These are phyloP conservation scores for Leucoraja ocellata DNA, from an alignment of 2,797 vertebrate genomes.

Conservation along the genomic window DNA sequence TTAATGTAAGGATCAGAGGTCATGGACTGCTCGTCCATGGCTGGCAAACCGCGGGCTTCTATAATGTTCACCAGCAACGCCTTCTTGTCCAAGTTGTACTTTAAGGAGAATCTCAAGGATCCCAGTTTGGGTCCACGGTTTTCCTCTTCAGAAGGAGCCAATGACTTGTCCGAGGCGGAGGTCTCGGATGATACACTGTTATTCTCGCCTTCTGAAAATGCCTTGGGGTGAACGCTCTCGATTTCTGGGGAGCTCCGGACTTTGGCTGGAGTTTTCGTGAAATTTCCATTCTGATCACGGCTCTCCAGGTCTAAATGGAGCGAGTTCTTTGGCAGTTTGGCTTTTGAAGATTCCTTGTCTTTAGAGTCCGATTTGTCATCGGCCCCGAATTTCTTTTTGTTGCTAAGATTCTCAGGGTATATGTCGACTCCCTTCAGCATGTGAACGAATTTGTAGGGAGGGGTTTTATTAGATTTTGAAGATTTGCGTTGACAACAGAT, in stretches of 20 bases:
- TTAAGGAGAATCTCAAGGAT: slow-evolving; percentile 84
- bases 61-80: slow-evolving; percentile 94
- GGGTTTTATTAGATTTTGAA: slow-evolving; percentile 83
- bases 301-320: slow-evolving; percentile 91
- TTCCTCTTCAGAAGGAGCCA: slow-evolving; percentile 70
- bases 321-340: slow-evolving; percentile 61
- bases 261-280: slow-evolving; percentile 76
- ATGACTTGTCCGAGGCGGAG: slow-evolving; percentile 70
- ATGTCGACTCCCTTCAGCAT: slow-evolving; percentile 97
- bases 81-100: slow-evolving; percentile 93
- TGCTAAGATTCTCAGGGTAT: slow-evolving; percentile 86
- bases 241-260: slow-evolving; percentile 73
- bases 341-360: slow-evolving; percentile 49
- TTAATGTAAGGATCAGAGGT: slow-evolving; percentile 98
- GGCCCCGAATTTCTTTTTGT: slow-evolving; percentile 85
- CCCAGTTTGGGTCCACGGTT: slow-evolving; percentile 74
- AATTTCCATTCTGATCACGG: slow-evolving; percentile 89
- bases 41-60: slow-evolving; percentile 84
- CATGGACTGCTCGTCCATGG: slow-evolving; percentile 92
- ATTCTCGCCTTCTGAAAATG: slow-evolving; percentile 66
- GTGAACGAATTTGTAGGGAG: slow-evolving; percentile 94
- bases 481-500: slow-evolving; percentile 97
- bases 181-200: slow-evolving; percentile 68
- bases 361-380: slow-evolving; percentile 65
- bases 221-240: slow-evolving; percentile 70